phyloP scores from a whole-genome alignment of 1,140 invertebrate genomes.

The Bathynomus jamesi region DNA sequence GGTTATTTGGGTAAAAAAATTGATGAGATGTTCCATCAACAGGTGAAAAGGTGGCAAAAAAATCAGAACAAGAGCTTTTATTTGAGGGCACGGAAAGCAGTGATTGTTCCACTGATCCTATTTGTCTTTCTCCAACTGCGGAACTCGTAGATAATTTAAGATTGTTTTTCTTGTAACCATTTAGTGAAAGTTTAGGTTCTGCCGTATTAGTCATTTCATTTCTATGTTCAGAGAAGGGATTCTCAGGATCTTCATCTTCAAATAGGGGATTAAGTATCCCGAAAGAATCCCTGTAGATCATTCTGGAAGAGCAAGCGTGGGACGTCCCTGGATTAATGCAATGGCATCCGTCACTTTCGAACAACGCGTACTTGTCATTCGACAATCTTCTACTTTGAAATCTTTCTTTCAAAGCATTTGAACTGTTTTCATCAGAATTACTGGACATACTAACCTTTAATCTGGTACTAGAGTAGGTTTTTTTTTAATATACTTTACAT shows the following conservation, averaged over 20 bases:
- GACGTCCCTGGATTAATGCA: neutral
- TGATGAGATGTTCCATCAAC: neutral
- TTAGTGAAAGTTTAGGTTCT: neutral
- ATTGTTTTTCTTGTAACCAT: neutral
- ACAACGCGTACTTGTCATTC: neutral
- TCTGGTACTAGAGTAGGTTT: too few species aligned
- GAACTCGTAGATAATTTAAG: neutral
- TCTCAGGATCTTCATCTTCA: neutral
- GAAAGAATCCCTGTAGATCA: neutral
- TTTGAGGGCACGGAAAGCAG: neutral
- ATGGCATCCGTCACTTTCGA: neutral
- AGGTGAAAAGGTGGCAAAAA: neutral
- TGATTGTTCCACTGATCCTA: neutral
- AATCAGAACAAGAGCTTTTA: neutral
- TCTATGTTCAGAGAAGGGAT: neutral
- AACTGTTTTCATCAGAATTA: too few species aligned
- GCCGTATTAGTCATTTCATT: neutral
- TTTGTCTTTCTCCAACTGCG: neutral
- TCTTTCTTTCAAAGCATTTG: too few species aligned
- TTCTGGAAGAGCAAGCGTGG: neutral
- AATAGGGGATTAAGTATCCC: neutral
- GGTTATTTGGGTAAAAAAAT: neutral
- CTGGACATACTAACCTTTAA: too few species aligned
- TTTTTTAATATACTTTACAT: too few species aligned
- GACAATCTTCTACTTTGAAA: too few species aligned